A percentile compares a stretch with the other conserved stretches of the same genome.
phyloP scores from a whole-genome alignment of 1,140 invertebrate genomes.

The Pseudoatta argentina region DNA sequence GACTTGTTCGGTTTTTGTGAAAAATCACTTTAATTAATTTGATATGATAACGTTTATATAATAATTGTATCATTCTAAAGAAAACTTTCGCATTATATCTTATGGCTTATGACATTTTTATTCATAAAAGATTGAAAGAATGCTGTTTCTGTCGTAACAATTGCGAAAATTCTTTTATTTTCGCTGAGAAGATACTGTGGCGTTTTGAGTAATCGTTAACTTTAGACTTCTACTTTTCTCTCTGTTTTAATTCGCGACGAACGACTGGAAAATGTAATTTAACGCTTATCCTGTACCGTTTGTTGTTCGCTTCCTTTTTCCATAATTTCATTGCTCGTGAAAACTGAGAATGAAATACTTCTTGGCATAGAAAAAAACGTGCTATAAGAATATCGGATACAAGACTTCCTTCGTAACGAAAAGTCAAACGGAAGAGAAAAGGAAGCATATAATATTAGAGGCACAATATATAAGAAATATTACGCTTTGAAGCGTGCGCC shows the following conservation, averaged over 20 bases:
- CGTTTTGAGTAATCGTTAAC: constrained; percentile 19
- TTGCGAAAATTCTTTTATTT: neutral
- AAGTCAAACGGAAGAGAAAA: constrained; percentile 25
- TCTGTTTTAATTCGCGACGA: constrained; percentile 9
- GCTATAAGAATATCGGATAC: constrained; percentile 53
- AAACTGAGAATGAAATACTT: constrained; percentile 64
- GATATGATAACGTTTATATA: neutral
- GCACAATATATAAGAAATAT: constrained; percentile 47
- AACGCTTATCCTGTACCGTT: constrained; percentile 62
- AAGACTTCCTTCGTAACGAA: constrained; percentile 52
- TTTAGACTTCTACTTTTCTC: constrained; percentile 6
- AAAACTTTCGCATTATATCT: neutral
- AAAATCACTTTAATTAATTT: neutral
- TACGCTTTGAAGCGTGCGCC: neutral
- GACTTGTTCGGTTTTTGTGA: too few relatives aligned
- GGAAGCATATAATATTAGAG: constrained; percentile 41
- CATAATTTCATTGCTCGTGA: constrained; percentile 66
- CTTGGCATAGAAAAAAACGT: constrained; percentile 47
- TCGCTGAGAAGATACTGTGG: neutral
- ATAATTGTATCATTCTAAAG: neutral
- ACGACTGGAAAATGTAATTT: constrained; percentile 70
- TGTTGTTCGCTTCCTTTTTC: constrained; percentile 48
- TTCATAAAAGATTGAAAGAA: neutral
- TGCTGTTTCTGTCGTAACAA: neutral
- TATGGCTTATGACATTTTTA: neutral